phyloP scores from a whole-genome alignment of 2,797 vertebrate species.

The Brachyrhaphis roseni region DNA sequence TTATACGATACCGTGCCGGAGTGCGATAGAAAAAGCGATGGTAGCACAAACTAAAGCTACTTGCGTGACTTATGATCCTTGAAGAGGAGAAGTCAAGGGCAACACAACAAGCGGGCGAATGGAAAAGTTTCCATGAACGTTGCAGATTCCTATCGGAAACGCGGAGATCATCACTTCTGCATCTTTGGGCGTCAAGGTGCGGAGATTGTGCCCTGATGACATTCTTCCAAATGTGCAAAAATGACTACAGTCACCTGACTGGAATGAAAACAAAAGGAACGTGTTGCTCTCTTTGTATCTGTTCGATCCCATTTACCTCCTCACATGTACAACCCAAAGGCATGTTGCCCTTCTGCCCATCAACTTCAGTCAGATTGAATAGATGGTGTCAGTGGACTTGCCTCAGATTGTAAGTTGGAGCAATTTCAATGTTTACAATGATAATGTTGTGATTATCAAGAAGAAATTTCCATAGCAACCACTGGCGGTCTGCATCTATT shows the following conservation, averaged over 20 bases:
- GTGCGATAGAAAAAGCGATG: not conserved
- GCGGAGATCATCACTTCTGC: slow-evolving; percentile 62
- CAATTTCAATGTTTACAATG: not conserved
- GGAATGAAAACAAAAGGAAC: not conserved
- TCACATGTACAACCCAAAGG: slow-evolving; percentile 26
- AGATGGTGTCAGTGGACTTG: not conserved
- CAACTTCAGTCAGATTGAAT: not conserved
- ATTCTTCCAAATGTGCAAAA: slow-evolving; percentile 34
- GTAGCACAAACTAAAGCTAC: not conserved
- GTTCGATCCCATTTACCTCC: slow-evolving; percentile 2
- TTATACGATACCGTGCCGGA: not conserved
- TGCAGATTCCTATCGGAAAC: slow-evolving; percentile 71
- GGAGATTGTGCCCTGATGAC: slow-evolving; percentile 50
- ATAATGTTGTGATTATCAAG: not conserved
- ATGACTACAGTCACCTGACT: slow-evolving; percentile 10
- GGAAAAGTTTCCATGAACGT: slow-evolving; percentile 50
- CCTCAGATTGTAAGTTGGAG: not conserved
- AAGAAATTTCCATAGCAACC: not conserved
- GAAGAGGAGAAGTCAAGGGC: slow-evolving; percentile 41
- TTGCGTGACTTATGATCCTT: not conserved
- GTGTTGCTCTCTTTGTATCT: slow-evolving; percentile 9
- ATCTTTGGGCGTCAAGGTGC: slow-evolving; percentile 39
- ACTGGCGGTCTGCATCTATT: not conserved
- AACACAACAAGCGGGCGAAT: slow-evolving; percentile 37
- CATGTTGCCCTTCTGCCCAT: not conserved